A percentile compares a stretch with the other conserved stretches of the same genome.
phyloP scores from a whole-genome alignment of 2,113 vertebrate genomes.

The Mustela nigripes region DNA sequence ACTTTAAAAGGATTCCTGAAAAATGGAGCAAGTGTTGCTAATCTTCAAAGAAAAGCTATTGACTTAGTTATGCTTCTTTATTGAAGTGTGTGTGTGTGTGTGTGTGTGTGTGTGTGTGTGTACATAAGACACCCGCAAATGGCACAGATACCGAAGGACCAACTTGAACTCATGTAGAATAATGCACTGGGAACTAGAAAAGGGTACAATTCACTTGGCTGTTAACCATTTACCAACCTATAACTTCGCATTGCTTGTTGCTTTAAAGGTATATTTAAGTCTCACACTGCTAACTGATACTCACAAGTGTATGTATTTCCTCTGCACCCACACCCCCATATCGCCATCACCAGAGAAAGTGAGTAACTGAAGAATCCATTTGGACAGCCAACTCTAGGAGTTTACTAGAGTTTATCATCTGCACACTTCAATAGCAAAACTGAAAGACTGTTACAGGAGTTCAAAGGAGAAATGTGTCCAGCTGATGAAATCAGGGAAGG shows the following conservation, averaged over 20 bases:
- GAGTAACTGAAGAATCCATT: neutral
- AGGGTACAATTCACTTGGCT: neutral
- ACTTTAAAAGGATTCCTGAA: neutral
- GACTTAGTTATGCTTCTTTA: neutral
- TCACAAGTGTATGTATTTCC: neutral
- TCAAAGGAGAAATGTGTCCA: neutral
- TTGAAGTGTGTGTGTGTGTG: neutral
- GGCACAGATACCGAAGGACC: neutral
- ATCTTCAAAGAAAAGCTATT: neutral
- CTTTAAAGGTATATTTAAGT: neutral
- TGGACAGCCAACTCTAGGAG: neutral
- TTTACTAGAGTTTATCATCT: neutral
- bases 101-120: neutral
- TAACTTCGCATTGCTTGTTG: neutral
- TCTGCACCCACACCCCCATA: neutral
- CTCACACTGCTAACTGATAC: neutral
- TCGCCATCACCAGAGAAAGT: neutral
- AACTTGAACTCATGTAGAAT: neutral
- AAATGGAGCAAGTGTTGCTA: neutral
- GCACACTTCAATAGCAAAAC: neutral
- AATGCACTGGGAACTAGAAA: neutral
- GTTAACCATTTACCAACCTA: neutral
- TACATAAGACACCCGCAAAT: neutral
- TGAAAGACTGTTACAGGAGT: neutral
- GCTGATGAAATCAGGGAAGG: neutral